Conservation (phyloP, 1,140 invertebrate species). For the Vollenhovia emeryi region DNA sequence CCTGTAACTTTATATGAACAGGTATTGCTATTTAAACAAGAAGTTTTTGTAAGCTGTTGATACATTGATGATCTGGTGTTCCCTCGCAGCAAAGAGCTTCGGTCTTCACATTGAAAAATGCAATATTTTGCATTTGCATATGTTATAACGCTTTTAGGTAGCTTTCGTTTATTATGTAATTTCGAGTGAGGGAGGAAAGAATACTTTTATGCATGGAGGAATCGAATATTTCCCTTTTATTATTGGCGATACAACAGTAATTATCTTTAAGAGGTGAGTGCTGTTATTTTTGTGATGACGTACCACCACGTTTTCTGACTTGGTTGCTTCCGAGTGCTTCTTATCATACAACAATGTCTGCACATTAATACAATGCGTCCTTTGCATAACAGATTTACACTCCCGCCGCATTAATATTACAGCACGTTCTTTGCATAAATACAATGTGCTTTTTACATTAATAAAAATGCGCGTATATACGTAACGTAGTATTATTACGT, state of each 20-base stretch:
- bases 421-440: constrained; percentile 71
- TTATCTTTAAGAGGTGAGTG: neutral
- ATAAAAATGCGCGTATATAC: constrained; percentile 32
- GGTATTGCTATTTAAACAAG: neutral
- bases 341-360: constrained; percentile 34
- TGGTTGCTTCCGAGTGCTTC: constrained; percentile 42
- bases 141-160: neutral
- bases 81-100: neutral
- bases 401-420: constrained; percentile 66
- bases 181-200: neutral
- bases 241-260: neutral
- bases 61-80: neutral
- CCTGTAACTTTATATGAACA: neutral
- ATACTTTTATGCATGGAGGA: neutral
- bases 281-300: neutral
- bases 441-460: constrained; percentile 71
- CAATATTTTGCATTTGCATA: neutral
- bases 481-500: neutral
- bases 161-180: neutral
- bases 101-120: neutral
- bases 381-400: constrained; percentile 66
- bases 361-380: constrained; percentile 66
- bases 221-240: neutral
- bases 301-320: neutral
- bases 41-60: neutral